These are phyloP conservation scores for Trichosurus vulpecula DNA, from an alignment of 2,797 vertebrate genomes.

Conservation along the genomic window DNA sequence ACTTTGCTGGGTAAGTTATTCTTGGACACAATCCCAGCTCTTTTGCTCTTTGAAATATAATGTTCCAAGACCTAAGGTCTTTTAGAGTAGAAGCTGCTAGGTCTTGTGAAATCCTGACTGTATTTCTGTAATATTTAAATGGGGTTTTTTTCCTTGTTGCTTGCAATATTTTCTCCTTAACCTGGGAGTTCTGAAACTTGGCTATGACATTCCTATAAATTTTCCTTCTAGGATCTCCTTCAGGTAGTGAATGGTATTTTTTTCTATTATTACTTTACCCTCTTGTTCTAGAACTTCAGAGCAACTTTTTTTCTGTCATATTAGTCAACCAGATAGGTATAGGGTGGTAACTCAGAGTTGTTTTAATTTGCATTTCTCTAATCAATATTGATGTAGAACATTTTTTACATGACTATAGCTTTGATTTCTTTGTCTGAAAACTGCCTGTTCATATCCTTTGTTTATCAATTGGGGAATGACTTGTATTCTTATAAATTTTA, in stretches of 20 bases:
- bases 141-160: background rate
- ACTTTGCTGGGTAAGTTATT: background rate
- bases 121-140: background rate
- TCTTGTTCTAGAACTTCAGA: background rate
- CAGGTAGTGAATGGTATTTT: background rate
- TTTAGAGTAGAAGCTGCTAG: background rate
- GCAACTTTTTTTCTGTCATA: background rate
- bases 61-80: background rate
- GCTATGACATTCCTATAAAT: background rate
- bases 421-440: no score
- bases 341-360: no score
- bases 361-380: no score
- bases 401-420: no score
- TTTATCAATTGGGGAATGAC: no score
- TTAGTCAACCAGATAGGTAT: no score
- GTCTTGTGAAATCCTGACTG: background rate
- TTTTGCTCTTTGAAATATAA: background rate
- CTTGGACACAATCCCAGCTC: background rate
- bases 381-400: no score
- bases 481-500: no score
- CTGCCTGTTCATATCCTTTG: no score
- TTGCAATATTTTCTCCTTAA: background rate
- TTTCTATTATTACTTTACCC: background rate
- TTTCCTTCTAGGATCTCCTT: background rate
- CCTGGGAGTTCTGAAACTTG: background rate